phyloP scores from a whole-genome alignment of 2,888 invertebrate species.

The Acronicta psi region DNA sequence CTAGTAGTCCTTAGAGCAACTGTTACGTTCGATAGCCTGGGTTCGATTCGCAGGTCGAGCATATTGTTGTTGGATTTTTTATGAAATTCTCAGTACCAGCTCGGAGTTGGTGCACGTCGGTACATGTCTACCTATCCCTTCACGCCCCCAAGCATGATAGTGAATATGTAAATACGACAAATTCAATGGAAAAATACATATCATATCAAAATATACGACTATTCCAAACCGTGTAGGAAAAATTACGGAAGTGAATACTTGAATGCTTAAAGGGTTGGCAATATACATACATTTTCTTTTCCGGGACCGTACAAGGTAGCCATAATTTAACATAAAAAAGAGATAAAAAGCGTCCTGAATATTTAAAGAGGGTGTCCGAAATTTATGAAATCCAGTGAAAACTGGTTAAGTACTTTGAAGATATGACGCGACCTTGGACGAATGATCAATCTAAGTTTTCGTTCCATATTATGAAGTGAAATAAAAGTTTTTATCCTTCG shows the following conservation, averaged over 20 bases:
- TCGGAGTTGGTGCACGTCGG: no score
- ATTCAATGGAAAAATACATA: background rate
- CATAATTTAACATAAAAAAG: constrained; percentile 31
- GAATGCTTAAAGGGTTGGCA: constrained; percentile 12
- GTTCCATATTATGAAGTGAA: constrained; percentile 11
- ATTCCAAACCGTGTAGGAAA: background rate
- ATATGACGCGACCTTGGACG: constrained; percentile 11
- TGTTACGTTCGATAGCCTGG: no score
- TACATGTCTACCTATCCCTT: no score
- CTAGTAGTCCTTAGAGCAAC: no score
- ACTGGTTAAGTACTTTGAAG: constrained; percentile 12
- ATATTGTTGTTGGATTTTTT: no score
- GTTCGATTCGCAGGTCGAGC: no score
- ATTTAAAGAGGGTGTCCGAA: constrained; percentile 19
- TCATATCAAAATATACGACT: background rate
- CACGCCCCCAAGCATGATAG: no score
- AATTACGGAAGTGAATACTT: background rate
- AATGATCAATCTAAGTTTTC: constrained; percentile 43
- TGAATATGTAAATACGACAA: no score
- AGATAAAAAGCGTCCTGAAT: constrained; percentile 17
- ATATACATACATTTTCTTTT: constrained; percentile 15
- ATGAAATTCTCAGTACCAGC: no score
- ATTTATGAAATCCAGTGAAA: constrained; percentile 18
- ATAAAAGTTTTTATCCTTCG: constrained; percentile 32
- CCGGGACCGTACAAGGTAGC: constrained; percentile 2